phyloP scores from a whole-genome alignment of 2,113 vertebrate species.

The Neogobius melanostomus region DNA sequence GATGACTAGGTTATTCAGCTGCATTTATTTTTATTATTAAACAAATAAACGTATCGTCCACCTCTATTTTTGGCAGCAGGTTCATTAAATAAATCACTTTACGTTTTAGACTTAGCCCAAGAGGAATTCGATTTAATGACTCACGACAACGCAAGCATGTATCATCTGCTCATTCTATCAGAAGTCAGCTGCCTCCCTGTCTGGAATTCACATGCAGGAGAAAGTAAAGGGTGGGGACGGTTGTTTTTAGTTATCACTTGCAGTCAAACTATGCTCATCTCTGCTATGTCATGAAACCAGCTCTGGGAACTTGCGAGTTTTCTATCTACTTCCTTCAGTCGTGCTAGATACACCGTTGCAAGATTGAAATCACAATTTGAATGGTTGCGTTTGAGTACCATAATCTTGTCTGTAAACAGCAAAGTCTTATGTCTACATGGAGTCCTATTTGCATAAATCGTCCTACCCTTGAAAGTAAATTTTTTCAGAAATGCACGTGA shows the following conservation, averaged over 20 bases:
- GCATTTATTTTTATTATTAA: no score
- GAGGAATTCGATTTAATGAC: background rate
- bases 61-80: background rate
- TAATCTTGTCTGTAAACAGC: no score
- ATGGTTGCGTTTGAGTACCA: no score
- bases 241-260: conserved; percentile 3
- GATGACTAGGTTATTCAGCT: no score
- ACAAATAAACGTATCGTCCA: background rate
- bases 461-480: no score
- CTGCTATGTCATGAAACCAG: background rate
- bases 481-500: no score
- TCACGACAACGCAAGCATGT: background rate
- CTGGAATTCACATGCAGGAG: conserved; percentile 28
- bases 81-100: background rate
- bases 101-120: background rate
- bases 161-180: conserved; percentile 24
- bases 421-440: no score
- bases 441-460: no score
- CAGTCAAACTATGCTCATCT: no score
- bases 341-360: background rate
- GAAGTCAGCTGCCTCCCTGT: background rate
- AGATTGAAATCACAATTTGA: no score
- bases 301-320: background rate
- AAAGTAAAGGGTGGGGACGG: conserved; percentile 33
- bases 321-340: background rate